Evolutionary conservation across 2,888 invertebrate genomes (phyloP).

Genomic region (Eupithecia vulgata): DNA sequence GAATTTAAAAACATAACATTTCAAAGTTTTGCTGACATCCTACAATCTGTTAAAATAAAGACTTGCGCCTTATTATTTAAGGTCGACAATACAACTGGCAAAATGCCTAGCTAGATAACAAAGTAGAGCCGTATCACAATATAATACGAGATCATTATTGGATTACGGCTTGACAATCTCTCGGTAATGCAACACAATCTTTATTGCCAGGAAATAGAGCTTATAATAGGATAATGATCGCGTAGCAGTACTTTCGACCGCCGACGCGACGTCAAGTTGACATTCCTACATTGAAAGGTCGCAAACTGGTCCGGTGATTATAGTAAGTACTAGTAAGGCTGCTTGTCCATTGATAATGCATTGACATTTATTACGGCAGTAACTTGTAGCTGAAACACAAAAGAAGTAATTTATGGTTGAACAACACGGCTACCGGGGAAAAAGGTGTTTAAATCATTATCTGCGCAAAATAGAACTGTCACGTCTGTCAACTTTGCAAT

Average conservation of each 20-base stretch:
- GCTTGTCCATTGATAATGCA: slow-evolving; percentile 34
- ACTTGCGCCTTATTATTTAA: neutral
- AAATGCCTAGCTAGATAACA: slow-evolving; percentile 4
- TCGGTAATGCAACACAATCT: slow-evolving; percentile 44
- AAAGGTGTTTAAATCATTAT: slow-evolving; percentile 14
- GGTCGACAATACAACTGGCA: slow-evolving; percentile 4
- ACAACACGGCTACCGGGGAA: slow-evolving; percentile 15
- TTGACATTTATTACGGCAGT: slow-evolving; percentile 31
- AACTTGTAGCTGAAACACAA: slow-evolving; percentile 21
- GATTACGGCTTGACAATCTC: slow-evolving; percentile 53
- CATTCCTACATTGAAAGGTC: slow-evolving; percentile 67
- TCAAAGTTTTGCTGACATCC: neutral
- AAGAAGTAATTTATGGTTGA: slow-evolving; percentile 14
- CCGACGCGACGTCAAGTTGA: slow-evolving; percentile 53
- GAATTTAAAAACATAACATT: neutral
- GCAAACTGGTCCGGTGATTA: slow-evolving; percentile 64
- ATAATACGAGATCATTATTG: slow-evolving; percentile 64
- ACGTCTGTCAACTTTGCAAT: slow-evolving; percentile 14
- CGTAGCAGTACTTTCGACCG: slow-evolving; percentile 65
- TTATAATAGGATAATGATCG: slow-evolving; percentile 40
- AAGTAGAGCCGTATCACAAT: slow-evolving; percentile 57
- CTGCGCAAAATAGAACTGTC: slow-evolving; percentile 20
- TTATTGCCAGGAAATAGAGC: slow-evolving; percentile 42
- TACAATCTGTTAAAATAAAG: neutral
- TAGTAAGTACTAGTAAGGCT: slow-evolving; percentile 39